These are phyloP conservation scores for Parnassius glacialis DNA, from an alignment of 2,888 invertebrate genomes.

Conservation along the genomic window DNA sequence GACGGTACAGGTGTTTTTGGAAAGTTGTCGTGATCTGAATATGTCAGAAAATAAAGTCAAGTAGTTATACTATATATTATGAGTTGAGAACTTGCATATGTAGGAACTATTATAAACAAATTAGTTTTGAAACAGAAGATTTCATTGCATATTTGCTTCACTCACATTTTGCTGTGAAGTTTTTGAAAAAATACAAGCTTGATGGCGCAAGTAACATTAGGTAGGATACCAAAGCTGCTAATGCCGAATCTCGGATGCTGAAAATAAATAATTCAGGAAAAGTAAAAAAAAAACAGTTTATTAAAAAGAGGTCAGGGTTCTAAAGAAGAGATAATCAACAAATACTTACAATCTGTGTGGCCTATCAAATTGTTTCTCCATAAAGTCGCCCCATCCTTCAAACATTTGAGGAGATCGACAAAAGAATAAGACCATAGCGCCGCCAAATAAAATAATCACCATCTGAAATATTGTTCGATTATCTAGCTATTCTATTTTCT, in stretches of 20 bases:
- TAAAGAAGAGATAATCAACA: background rate
- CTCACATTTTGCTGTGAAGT: conserved; percentile 53
- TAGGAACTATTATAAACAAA: too few relatives aligned
- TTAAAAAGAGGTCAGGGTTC: too few relatives aligned
- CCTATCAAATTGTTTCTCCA: conserved; percentile 31
- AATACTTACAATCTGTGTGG: conserved; percentile 45
- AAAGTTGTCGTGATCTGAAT: conserved; percentile 52
- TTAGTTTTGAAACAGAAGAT: too few relatives aligned
- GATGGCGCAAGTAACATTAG: conserved; percentile 57
- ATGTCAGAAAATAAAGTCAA: background rate
- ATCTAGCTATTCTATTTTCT: too few relatives aligned
- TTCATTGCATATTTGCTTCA: background rate
- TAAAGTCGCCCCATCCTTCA: conserved; percentile 57
- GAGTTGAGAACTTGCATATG: too few relatives aligned
- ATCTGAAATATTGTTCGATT: conserved; percentile 43
- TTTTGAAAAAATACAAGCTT: conserved; percentile 40
- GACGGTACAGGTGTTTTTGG: conserved; percentile 44
- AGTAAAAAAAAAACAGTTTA: background rate
- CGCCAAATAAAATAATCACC: conserved; percentile 55
- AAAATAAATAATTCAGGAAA: conserved; percentile 24
- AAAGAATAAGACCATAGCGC: conserved; percentile 60
- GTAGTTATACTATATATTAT: too few relatives aligned
- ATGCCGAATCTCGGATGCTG: conserved; percentile 58
- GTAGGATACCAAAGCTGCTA: conserved; percentile 46
- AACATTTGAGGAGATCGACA: conserved; percentile 67